These are phyloP conservation scores for Penaeus vannamei DNA, from an alignment of 1,140 invertebrate genomes.

Conservation along the genomic window DNA sequence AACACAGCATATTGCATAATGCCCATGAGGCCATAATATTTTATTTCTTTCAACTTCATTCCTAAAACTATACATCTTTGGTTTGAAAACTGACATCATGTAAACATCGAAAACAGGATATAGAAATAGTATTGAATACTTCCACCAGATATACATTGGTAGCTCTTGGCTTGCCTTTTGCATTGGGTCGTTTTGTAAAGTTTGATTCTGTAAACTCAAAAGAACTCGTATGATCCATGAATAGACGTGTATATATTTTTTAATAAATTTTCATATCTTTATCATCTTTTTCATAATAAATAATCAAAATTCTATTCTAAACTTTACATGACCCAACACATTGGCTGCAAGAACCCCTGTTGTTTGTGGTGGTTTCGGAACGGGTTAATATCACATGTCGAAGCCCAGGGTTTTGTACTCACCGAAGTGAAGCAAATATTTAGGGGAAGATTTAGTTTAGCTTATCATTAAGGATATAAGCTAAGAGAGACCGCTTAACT, in stretches of 20 bases:
- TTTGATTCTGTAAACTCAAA: no score
- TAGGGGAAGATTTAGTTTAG: conserved; percentile 23
- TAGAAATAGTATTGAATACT: conserved; percentile 63
- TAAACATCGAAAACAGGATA: conserved; percentile 59
- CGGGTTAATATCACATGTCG: conserved; percentile 65
- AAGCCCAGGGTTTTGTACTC: conserved; percentile 65
- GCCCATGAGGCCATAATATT: conserved; percentile 48
- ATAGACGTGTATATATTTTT: no score
- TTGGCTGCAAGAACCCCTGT: no score
- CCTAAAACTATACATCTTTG: conserved; percentile 65
- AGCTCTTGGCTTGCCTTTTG: neutral
- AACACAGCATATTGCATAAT: conserved; percentile 5
- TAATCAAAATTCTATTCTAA: no score
- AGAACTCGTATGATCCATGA: no score
- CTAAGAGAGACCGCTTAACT: neutral
- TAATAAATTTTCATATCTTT: no score
- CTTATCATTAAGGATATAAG: conserved; percentile 18
- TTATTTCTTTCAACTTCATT: conserved; percentile 49
- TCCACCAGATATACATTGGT: conserved; percentile 37
- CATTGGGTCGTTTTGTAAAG: no score
- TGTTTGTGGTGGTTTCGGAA: conserved; percentile 38
- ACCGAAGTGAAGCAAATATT: conserved; percentile 59
- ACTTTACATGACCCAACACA: no score
- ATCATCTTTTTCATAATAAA: no score
- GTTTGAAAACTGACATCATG: conserved; percentile 62